These are phyloP conservation scores for Tangara arthus DNA, from an alignment of 2,797 vertebrate species.

Conservation along the genomic window DNA sequence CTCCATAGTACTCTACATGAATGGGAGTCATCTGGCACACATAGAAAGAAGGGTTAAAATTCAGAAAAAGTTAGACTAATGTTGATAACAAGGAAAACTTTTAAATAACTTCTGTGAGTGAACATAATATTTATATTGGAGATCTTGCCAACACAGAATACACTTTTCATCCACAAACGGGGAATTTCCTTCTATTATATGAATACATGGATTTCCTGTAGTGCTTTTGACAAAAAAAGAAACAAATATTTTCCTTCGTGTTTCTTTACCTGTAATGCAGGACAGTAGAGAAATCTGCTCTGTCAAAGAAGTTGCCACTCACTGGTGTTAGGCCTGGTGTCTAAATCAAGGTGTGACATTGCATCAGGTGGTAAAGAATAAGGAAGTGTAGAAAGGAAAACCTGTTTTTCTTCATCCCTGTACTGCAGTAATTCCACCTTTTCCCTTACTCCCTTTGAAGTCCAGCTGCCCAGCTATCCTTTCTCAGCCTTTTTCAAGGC, in stretches of 20 bases:
- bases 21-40: neutral
- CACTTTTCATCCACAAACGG: neutral
- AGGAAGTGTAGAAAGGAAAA: neutral
- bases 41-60: neutral
- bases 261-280: neutral
- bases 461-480: neutral
- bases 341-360: neutral
- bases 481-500: neutral
- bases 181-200: neutral
- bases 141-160: neutral
- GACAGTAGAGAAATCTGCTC: neutral
- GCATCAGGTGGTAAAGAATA: rapidly evolving
- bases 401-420: neutral
- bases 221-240: neutral
- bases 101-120: neutral
- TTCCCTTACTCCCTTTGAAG: neutral
- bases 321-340: neutral
- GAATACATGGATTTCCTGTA: neutral
- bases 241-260: rapidly evolving
- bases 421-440: neutral
- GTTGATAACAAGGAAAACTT: neutral
- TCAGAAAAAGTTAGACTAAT: neutral
- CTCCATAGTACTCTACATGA: neutral
- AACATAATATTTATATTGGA: neutral
- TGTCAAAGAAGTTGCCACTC: neutral